Conservation (phyloP, 2,888 invertebrate species). For the Venustoraphidia nigricollis region DNA sequence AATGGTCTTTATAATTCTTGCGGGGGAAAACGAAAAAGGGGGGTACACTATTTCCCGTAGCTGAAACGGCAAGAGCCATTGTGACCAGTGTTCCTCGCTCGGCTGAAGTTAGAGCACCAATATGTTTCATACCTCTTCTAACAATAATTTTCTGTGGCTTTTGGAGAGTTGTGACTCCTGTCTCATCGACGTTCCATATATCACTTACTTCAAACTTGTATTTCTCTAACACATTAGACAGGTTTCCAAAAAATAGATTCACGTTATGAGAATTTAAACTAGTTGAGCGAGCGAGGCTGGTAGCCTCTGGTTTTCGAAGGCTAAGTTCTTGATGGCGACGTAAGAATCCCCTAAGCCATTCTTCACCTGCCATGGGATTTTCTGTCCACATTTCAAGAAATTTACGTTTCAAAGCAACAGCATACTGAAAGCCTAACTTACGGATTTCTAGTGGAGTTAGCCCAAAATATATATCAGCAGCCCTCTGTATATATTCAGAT, state of each 20-base stretch:
- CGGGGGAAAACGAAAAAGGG: conserved; percentile 19
- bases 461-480: conserved; percentile 12
- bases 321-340: conserved; percentile 15
- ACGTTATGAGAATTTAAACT: conserved; percentile 17
- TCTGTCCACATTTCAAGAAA: conserved; percentile 13
- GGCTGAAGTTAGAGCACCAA: conserved; percentile 21
- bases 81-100: conserved; percentile 21
- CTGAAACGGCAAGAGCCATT: conserved; percentile 15
- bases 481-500: conserved; percentile 5
- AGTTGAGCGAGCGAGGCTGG: conserved; percentile 16
- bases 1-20: conserved; percentile 10
- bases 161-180: conserved; percentile 20
- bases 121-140: conserved; percentile 20
- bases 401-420: conserved; percentile 8
- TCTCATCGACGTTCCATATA: conserved; percentile 22
- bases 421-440: conserved; percentile 13
- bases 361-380: conserved; percentile 16
- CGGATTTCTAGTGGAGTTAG: conserved; percentile 13
- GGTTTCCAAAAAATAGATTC: conserved; percentile 14
- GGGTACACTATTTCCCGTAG: conserved; percentile 16
- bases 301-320: conserved; percentile 16
- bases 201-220: conserved; percentile 10
- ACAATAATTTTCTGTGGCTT: conserved; percentile 20
- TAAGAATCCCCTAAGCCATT: conserved; percentile 18
- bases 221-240: conserved; percentile 11